phyloP scores from a whole-genome alignment of 2,797 vertebrate species.

The Gymnothorax reevesii region DNA sequence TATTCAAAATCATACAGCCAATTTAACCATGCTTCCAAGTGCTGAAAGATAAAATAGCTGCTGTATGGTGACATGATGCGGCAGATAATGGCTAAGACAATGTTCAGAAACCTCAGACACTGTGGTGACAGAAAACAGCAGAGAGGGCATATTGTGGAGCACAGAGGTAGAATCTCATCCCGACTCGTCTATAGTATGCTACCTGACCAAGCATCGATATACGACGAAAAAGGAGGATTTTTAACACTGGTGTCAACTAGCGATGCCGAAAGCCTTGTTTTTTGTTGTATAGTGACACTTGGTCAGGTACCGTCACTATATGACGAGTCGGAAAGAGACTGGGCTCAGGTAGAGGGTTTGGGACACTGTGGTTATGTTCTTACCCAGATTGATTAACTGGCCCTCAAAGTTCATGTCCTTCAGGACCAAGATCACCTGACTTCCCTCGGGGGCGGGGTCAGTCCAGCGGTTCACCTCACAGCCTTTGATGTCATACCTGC shows the following conservation, averaged over 20 bases:
- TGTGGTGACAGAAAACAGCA: not conserved
- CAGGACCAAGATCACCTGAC: conserved; percentile 68
- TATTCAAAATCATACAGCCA: not conserved
- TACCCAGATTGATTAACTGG: conserved; percentile 69
- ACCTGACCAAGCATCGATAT: no score
- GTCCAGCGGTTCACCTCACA: conserved; percentile 75
- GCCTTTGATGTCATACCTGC: conserved; percentile 80
- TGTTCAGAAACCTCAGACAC: no score
- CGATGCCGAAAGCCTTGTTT: no score
- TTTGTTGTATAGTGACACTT: no score
- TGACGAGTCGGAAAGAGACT: no score
- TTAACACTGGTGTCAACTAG: no score
- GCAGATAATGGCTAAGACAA: no score
- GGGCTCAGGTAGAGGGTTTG: not conserved
- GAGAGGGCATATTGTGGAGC: not conserved
- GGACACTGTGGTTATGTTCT: conserved; percentile 33
- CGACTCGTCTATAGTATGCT: no score
- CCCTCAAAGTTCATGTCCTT: conserved; percentile 80
- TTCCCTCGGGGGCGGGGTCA: conserved; percentile 59
- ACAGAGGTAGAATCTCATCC: not conserved
- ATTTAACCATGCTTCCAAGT: not conserved
- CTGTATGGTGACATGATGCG: not conserved
- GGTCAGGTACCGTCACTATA: no score
- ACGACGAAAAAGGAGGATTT: no score
- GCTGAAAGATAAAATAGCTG: not conserved